Percentiles rank a stretch among this genome's conserved stretches.
Conservation (phyloP, 2,888 invertebrate species). For the Macrostomum cliftonense region DNA sequence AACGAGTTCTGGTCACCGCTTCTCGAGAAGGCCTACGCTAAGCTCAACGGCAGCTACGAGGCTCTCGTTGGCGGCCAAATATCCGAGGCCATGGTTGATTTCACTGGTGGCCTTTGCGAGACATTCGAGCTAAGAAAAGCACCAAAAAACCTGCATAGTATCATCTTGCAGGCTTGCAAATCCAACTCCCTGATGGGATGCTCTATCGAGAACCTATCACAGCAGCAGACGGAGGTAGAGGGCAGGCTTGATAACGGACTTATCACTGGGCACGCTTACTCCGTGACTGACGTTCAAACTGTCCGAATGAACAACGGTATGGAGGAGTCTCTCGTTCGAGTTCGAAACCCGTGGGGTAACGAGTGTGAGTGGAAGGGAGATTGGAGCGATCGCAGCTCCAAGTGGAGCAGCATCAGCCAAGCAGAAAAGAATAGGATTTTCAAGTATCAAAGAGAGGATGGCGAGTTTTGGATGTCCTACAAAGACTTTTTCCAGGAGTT, state of each 20-base stretch:
- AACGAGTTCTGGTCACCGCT: conserved; percentile 91
- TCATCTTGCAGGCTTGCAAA: conserved; percentile 1
- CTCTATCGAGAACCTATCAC: conserved; percentile 5
- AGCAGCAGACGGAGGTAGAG: conserved; percentile 43
- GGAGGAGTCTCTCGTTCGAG: conserved; percentile 13
- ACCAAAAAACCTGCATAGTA: conserved; percentile 28
- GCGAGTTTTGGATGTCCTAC: conserved; percentile 40
- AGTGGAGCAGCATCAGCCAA: not conserved
- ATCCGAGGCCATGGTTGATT: conserved; percentile 90
- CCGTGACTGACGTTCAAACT: conserved; percentile 63
- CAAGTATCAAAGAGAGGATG: not conserved
- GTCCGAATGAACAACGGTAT: conserved; percentile 18
- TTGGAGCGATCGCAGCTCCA: conserved; percentile 9
- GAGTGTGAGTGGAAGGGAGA: conserved; percentile 13
- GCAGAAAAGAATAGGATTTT: not conserved
- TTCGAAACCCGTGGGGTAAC: conserved; percentile 13
- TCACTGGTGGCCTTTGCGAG: conserved; percentile 74
- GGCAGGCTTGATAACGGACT: conserved; percentile 62
- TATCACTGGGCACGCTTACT: conserved; percentile 78
- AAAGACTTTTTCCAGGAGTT: conserved; percentile 66
- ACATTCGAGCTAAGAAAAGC: conserved; percentile 42
- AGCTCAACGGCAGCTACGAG: conserved; percentile 89
- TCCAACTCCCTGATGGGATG: conserved; percentile 6
- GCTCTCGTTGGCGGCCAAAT: conserved; percentile 88
- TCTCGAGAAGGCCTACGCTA: conserved; percentile 82